Conservation (phyloP, 2,113 vertebrate genomes). For the Falco punctatus region DNA sequence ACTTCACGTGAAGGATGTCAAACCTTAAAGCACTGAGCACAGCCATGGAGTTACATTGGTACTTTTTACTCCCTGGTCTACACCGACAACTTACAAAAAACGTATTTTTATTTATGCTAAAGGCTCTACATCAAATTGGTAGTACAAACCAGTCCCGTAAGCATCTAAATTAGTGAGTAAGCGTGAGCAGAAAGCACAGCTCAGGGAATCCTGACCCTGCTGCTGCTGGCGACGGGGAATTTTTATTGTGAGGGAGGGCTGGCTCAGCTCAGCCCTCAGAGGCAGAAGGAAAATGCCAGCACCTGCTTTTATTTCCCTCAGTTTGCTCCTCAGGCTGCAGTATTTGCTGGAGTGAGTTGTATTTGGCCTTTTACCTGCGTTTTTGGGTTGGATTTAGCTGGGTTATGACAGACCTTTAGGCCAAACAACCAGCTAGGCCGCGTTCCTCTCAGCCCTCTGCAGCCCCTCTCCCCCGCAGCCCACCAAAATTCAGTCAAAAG, state of each 20-base stretch:
- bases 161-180: rapidly evolving
- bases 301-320: not conserved
- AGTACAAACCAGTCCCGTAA: rapidly evolving
- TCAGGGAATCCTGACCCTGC: not conserved
- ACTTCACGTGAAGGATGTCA: not conserved
- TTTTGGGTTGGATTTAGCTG: rapidly evolving
- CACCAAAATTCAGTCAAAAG: rapidly evolving
- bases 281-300: rapidly evolving
- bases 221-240: rapidly evolving
- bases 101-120: rapidly evolving
- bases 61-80: not conserved
- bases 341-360: rapidly evolving
- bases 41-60: not conserved
- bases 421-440: rapidly evolving
- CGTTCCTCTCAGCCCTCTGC: rapidly evolving
- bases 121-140: rapidly evolving
- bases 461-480: rapidly evolving
- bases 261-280: rapidly evolving
- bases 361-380: rapidly evolving
- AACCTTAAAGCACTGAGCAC: rapidly evolving
- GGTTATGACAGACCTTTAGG: not conserved
- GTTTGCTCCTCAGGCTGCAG: not conserved
- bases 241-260: not conserved
- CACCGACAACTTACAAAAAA: rapidly evolving
- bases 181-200: not conserved